These are phyloP conservation scores for Rotaria macrura DNA, from an alignment of 2,888 invertebrate genomes.

Conservation along the genomic window DNA sequence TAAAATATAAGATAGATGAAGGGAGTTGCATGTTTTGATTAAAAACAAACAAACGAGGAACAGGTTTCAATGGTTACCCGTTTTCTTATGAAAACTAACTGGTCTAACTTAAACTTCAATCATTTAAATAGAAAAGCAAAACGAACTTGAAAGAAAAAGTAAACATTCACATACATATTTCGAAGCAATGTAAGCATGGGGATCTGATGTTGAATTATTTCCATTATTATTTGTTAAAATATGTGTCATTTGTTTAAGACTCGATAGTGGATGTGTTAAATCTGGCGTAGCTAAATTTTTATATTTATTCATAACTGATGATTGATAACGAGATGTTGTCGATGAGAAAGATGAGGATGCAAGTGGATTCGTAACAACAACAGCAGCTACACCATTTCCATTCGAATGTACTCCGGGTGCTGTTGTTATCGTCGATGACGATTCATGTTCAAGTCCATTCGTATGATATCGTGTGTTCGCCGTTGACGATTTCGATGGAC, in stretches of 20 bases:
- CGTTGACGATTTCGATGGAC: conserved; percentile 11
- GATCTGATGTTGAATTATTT: not conserved
- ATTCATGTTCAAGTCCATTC: not conserved
- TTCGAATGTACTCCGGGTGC: not conserved
- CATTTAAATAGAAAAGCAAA: no score
- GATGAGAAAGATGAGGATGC: not conserved
- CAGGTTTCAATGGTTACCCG: no score
- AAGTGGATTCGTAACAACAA: not conserved
- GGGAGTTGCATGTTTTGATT: no score
- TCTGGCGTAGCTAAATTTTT: conserved; percentile 13
- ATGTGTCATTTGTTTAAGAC: not conserved
- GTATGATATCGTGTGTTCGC: not conserved
- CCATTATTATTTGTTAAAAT: not conserved
- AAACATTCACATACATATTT: conserved; percentile 21
- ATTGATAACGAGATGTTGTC: not conserved
- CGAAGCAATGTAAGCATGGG: not conserved
- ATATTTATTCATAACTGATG: conserved; percentile 11
- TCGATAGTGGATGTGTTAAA: not conserved
- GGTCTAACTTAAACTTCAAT: no score
- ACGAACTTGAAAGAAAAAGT: no score
- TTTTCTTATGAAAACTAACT: no score
- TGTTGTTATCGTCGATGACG: not conserved
- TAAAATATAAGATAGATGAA: no score
- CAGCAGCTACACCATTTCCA: not conserved
- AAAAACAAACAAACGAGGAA: no score